Conservation (phyloP, 2,797 vertebrate genomes). For the Sebastiscus tertius region DNA sequence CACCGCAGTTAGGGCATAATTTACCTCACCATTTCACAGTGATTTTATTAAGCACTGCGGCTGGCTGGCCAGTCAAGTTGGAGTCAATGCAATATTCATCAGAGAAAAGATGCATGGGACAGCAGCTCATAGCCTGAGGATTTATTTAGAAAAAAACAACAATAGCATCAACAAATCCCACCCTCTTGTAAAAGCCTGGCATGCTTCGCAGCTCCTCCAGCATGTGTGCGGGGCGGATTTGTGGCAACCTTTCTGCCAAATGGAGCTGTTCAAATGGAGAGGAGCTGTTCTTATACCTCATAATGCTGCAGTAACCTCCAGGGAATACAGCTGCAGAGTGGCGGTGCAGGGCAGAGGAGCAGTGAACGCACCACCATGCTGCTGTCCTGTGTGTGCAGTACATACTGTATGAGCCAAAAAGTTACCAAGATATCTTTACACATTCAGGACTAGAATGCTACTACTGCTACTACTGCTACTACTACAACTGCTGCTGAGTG, state of each 20-base stretch:
- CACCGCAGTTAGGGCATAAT: slow-evolving; percentile 77
- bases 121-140: slow-evolving; percentile 62
- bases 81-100: slow-evolving; percentile 81
- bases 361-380: slow-evolving; percentile 10
- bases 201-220: slow-evolving; percentile 51
- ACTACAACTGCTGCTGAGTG: neutral
- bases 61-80: slow-evolving; percentile 68
- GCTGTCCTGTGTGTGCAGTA: slow-evolving; percentile 22
- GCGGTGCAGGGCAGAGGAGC: slow-evolving; percentile 13
- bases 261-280: slow-evolving; percentile 40
- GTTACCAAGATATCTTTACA: neutral
- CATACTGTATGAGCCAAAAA: slow-evolving; percentile 32
- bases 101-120: slow-evolving; percentile 59
- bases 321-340: slow-evolving; percentile 45
- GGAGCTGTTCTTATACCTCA: slow-evolving; percentile 63
- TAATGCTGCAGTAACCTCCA: slow-evolving; percentile 58
- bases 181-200: slow-evolving; percentile 64
- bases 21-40: slow-evolving; percentile 71
- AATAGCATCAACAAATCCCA: slow-evolving; percentile 74
- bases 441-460: neutral
- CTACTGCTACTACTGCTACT: neutral
- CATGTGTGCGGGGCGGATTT: slow-evolving; percentile 53
- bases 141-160: slow-evolving; percentile 64
- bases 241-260: slow-evolving; percentile 72
- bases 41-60: slow-evolving; percentile 77